A percentile compares a stretch with the other conserved stretches of the same genome.
Conservation (phyloP, 2,797 vertebrate genomes). For the Tokudaia tokunoshimensis region DNA sequence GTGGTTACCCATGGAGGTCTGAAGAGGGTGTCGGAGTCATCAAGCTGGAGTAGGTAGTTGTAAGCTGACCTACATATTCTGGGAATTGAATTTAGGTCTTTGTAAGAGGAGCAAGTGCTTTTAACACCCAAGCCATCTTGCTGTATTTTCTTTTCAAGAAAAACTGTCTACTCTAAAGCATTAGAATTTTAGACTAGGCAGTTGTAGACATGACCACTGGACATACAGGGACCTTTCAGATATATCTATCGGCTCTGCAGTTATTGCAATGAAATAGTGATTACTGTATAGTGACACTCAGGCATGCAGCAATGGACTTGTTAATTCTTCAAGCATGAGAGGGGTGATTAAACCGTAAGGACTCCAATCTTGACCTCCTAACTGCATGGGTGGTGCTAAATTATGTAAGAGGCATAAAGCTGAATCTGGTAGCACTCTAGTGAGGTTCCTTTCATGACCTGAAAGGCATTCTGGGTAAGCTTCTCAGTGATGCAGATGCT, state of each 20-base stretch:
- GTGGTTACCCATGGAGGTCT: neutral
- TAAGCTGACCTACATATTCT: neutral
- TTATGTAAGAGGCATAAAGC: neutral
- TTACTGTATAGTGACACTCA: neutral
- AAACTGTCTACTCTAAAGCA: neutral
- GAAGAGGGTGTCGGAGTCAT: neutral
- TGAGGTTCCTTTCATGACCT: neutral
- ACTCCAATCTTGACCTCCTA: neutral
- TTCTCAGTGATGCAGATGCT: no score
- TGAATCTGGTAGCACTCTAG: neutral
- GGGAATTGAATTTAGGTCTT: neutral
- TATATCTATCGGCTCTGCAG: neutral
- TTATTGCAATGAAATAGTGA: neutral
- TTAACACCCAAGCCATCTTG: no score
- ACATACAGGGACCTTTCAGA: neutral
- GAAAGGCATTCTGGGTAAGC: neutral
- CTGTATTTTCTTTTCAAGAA: neutral
- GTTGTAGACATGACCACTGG: neutral
- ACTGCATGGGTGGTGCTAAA: neutral
- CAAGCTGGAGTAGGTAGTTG: neutral
- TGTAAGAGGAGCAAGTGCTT: neutral
- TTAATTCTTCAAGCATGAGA: neutral
- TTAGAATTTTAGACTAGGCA: neutral
- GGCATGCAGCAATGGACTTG: neutral
- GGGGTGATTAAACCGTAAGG: neutral